Evolutionary conservation across 2,113 vertebrate species (phyloP).

Genomic region (Microtus ochrogaster): DNA sequence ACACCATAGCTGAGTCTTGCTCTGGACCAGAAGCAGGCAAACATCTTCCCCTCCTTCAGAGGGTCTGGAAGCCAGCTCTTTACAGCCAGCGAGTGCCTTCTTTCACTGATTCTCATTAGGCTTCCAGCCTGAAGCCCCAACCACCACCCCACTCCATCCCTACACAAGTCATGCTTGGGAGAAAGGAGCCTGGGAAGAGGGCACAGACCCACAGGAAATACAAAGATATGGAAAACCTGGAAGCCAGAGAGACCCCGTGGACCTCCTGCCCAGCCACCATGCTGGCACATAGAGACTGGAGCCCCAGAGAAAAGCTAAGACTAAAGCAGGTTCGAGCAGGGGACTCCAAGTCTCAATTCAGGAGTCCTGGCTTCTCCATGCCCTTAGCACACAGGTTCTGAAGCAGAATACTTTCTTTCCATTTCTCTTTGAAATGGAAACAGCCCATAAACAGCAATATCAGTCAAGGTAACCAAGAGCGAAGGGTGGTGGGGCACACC

Average conservation of each 20-base stretch:
- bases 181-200: neutral
- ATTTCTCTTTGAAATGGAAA: conserved; percentile 15
- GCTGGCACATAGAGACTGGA: neutral
- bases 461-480: neutral
- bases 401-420: neutral
- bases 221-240: neutral
- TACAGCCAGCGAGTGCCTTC: neutral
- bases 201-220: neutral
- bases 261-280: neutral
- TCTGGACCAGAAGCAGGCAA: neutral
- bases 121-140: neutral
- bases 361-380: neutral
- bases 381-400: neutral
- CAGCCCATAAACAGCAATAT: neutral
- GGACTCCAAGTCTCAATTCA: neutral
- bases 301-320: neutral
- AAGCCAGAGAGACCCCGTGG: neutral
- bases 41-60: neutral
- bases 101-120: neutral
- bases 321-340: neutral
- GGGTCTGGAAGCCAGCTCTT: neutral
- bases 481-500: neutral
- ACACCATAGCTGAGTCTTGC: neutral
- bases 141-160: too few relatives aligned
- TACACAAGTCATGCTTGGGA: neutral